A percentile compares a stretch with the other conserved stretches of the same genome.
phyloP scores from a whole-genome alignment of 2,113 vertebrate genomes.

The Paradisaea rubra region DNA sequence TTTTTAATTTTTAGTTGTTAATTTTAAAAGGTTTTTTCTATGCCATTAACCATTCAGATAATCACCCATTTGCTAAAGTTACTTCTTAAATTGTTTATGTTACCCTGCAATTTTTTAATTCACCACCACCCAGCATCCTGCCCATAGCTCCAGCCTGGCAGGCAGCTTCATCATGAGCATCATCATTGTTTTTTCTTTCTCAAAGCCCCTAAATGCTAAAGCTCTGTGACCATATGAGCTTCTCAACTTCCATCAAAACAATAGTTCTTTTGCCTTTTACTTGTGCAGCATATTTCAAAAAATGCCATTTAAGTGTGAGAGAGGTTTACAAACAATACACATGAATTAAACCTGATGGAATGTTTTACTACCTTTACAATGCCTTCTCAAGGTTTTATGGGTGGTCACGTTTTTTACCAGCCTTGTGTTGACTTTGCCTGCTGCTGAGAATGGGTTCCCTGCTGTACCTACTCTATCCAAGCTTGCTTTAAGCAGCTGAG shows the following conservation, averaged over 20 bases:
- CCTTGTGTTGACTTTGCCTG: not conserved
- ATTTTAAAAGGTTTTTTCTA: not conserved
- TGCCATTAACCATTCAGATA: not conserved
- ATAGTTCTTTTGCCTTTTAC: not conserved
- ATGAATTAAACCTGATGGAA: not conserved
- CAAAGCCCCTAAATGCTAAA: not conserved
- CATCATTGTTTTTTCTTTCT: not conserved
- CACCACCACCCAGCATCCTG: not conserved
- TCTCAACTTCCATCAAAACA: conserved; percentile 7
- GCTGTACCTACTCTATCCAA: not conserved
- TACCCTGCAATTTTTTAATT: not conserved
- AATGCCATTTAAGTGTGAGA: not conserved
- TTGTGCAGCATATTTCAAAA: not conserved
- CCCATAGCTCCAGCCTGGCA: not conserved
- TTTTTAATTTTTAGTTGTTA: not conserved
- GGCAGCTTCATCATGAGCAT: not conserved
- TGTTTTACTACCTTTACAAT: not conserved
- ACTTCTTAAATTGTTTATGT: not conserved
- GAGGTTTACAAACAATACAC: not conserved
- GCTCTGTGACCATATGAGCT: not conserved
- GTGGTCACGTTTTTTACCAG: not conserved
- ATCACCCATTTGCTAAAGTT: not conserved
- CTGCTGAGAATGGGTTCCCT: not conserved
- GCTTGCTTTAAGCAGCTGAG: not conserved
- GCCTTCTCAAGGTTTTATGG: not conserved